A percentile compares a stretch with the other conserved stretches of the same genome.
phyloP scores from a whole-genome alignment of 2,113 vertebrate genomes.

The Chaetodon auriga region DNA sequence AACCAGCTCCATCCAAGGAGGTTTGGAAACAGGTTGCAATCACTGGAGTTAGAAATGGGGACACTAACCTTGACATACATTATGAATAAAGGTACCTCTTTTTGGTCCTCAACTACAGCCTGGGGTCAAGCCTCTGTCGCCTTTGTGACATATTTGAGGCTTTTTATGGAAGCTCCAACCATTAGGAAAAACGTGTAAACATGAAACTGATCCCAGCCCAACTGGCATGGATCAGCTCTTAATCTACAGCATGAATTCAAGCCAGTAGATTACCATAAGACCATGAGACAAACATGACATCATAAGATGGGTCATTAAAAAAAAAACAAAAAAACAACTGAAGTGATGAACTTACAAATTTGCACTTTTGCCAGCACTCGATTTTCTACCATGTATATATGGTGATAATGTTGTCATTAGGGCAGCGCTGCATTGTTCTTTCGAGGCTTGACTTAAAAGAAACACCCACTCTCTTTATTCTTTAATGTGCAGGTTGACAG shows the following conservation, averaged over 20 bases:
- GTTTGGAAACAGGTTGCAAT: slow-evolving; percentile 9
- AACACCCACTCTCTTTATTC: not conserved
- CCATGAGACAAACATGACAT: slow-evolving; percentile 8
- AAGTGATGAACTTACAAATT: not conserved
- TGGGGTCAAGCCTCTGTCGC: not conserved
- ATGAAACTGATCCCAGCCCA: slow-evolving; percentile 2
- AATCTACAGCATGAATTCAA: not conserved
- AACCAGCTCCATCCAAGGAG: slow-evolving; percentile 22
- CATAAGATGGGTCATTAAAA: not conserved
- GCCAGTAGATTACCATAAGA: not conserved
- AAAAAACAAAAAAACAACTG: not conserved
- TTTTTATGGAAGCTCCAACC: not conserved
- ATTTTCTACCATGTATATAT: not conserved
- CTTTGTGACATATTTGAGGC: slow-evolving; percentile 9
- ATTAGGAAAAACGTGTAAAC: not conserved
- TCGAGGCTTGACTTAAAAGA: slow-evolving; percentile 21
- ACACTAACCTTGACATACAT: slow-evolving; percentile 27
- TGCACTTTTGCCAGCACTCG: not conserved
- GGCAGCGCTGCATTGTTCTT: not conserved
- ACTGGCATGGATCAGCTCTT: not conserved
- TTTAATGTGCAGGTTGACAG: slow-evolving; percentile 11
- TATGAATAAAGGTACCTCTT: not conserved
- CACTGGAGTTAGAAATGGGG: slow-evolving; percentile 9
- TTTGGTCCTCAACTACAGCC: not conserved
- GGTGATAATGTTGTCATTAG: not conserved